phyloP scores from a whole-genome alignment of 1,140 invertebrate species.

The Drosophila kikkawai region DNA sequence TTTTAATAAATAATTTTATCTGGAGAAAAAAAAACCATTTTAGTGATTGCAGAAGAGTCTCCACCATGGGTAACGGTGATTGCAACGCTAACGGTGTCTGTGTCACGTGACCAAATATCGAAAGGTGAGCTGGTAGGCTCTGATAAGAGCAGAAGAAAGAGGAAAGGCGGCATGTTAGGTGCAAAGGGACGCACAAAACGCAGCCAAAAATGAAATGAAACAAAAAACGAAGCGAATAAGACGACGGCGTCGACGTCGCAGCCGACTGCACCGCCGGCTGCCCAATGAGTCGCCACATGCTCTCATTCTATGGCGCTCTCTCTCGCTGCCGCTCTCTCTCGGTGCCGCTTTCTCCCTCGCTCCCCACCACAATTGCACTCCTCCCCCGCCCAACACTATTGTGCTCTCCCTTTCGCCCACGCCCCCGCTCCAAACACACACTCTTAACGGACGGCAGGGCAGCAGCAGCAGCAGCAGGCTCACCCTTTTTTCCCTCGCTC shows the following conservation, averaged over 20 bases:
- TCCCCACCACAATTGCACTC: neutral
- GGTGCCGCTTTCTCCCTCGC: conserved; percentile 10
- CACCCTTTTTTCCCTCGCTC: conserved; percentile 9
- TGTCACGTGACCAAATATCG: conserved; percentile 52
- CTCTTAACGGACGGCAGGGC: conserved; percentile 4
- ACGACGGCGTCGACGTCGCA: conserved; percentile 44
- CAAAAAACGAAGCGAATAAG: conserved; percentile 51
- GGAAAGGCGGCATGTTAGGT: neutral
- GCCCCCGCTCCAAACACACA: neutral
- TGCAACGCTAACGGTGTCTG: conserved; percentile 4
- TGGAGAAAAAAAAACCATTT: too few species aligned
- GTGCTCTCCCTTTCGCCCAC: conserved; percentile 7
- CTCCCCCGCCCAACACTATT: neutral
- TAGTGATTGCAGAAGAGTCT: neutral
- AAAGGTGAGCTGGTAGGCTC: conserved; percentile 12
- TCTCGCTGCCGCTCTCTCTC: conserved; percentile 12
- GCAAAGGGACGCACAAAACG: conserved; percentile 56
- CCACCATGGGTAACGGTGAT: neutral
- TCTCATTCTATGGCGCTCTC: conserved; percentile 4
- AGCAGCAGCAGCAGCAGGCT: neutral
- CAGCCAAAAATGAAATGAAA: conserved; percentile 37
- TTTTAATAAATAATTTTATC: neutral
- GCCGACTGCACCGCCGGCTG: conserved; percentile 44
- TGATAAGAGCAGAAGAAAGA: neutral
- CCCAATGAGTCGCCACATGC: conserved; percentile 42